Base-by-base conservation (phyloP, 2,888 invertebrate genomes). In the Brassicogethes aeneus region DNA sequence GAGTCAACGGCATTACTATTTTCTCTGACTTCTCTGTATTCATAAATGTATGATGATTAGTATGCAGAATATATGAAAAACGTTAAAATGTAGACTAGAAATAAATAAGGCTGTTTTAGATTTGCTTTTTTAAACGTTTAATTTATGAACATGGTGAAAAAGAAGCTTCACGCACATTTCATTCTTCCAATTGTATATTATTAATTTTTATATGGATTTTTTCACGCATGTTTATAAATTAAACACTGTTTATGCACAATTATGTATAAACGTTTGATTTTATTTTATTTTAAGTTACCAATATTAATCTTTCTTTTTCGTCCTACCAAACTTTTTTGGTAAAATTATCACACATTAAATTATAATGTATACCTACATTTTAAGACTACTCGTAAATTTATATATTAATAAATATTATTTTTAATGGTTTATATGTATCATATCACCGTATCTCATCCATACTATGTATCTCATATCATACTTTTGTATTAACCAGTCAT, bases 401-500 rank as follows among this genome's bases (percentile, higher is more conserved):
- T 36, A 44, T 45, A 42, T 45, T 42, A 13, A 42, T n/a, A n/a
- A n/a, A n/a, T 41, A 44, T 45, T 41, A 42, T 33, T 41, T 45
- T 48, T 45, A 47, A 45, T 49, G 45, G 39, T 53, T 50, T 46
- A 16, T 32, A 52, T 52, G 51, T 52, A 46, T 50, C 53, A 53
- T 54, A 52, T 52, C 52, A 50, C 37, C 36, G 43, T 46, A 49
- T 46, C 44, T 51, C 43, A 49, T 44, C 51, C 47, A 45, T 46
- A n/a, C n/a, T n/a, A 44, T 47, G 45, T 48, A 46, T 45, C 37
- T 46, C 53, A 55, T 53, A 51, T 53, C 54, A 53, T 52, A 50
- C 45, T 52, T 55, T 55, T 55, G 48, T 52, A 52, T 51, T 52
- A 55, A 55, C 55, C 50, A 52, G 42, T 50, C 45, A 48, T 47